Conservation (phyloP, 2,797 vertebrate genomes). For the Bradypodion pumilum region DNA sequence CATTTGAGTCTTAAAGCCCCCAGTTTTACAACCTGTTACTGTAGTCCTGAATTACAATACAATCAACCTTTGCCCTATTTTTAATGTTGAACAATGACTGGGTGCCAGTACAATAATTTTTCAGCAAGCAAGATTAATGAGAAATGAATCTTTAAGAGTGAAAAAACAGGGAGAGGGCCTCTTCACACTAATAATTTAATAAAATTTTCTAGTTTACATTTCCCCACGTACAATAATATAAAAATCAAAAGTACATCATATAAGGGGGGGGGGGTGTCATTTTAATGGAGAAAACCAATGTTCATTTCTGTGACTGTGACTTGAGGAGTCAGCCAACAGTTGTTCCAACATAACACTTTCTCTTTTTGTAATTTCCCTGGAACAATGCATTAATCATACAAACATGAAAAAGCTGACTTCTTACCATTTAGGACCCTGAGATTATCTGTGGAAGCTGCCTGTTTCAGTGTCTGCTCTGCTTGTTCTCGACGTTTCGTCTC, state of each 20-base stretch:
- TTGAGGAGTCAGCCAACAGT: background rate
- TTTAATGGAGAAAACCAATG: slow-evolving; percentile 28
- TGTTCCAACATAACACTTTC: slow-evolving; percentile 28
- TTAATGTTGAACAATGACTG: slow-evolving; percentile 73
- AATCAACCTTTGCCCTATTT: slow-evolving; percentile 74
- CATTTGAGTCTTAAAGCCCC: slow-evolving; percentile 72
- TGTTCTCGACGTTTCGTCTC: slow-evolving; percentile 97
- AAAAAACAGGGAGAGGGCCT: slow-evolving; percentile 48
- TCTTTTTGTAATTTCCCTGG: slow-evolving; percentile 13
- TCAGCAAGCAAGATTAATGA: slow-evolving; percentile 64
- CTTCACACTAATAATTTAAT: slow-evolving; percentile 58
- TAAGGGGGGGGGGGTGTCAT: background rate
- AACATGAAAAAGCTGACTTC: slow-evolving; percentile 55
- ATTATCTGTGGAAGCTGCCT: slow-evolving; percentile 93
- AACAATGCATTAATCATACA: slow-evolving; percentile 46
- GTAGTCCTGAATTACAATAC: slow-evolving; percentile 73
- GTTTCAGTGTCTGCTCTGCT: slow-evolving; percentile 94
- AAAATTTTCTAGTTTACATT: slow-evolving; percentile 45
- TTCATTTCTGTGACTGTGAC: background rate
- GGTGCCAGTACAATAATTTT: slow-evolving; percentile 62
- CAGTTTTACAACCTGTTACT: slow-evolving; percentile 74
- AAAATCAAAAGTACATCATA: background rate
- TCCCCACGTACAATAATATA: background rate
- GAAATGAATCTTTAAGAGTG: slow-evolving; percentile 58
- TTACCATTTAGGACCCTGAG: slow-evolving; percentile 96